These are phyloP conservation scores for Stenchaetothrips biformis DNA, from an alignment of 2,888 invertebrate genomes.

Conservation along the genomic window DNA sequence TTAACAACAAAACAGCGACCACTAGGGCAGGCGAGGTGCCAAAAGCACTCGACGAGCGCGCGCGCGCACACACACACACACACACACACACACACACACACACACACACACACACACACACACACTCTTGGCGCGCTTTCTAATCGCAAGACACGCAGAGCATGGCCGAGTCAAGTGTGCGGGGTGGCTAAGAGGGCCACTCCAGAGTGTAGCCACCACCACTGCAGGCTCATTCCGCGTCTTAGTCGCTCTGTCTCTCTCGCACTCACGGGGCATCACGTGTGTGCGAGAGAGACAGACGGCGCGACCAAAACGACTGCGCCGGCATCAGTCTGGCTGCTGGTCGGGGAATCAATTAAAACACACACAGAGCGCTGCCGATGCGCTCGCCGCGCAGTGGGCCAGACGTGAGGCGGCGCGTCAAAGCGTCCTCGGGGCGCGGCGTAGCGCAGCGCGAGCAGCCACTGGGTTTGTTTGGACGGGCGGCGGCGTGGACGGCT, in stretches of 20 bases:
- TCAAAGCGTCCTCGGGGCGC: not conserved
- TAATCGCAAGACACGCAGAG: not conserved
- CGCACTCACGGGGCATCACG: no score
- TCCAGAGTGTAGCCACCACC: not conserved
- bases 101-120: no score
- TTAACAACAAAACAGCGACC: not conserved
- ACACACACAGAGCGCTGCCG: not conserved
- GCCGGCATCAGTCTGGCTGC: no score
- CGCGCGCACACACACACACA: no score
- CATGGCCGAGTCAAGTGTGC: not conserved
- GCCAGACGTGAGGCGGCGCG: not conserved
- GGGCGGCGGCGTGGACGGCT: not conserved
- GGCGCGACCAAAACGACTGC: no score
- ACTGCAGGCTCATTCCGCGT: no score
- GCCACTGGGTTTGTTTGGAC: not conserved
- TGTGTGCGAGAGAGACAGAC: no score
- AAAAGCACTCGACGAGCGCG: not conserved
- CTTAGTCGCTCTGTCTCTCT: no score
- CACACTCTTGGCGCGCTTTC: not conserved
- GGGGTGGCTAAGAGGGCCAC: not conserved
- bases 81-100: not conserved
- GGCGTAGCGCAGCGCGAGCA: not conserved
- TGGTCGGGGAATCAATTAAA: not conserved
- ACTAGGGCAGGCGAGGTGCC: not conserved
- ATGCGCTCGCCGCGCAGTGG: no score